These are phyloP conservation scores for Polylopha cassiicola DNA, from an alignment of 2,888 invertebrate species.

Conservation along the genomic window DNA sequence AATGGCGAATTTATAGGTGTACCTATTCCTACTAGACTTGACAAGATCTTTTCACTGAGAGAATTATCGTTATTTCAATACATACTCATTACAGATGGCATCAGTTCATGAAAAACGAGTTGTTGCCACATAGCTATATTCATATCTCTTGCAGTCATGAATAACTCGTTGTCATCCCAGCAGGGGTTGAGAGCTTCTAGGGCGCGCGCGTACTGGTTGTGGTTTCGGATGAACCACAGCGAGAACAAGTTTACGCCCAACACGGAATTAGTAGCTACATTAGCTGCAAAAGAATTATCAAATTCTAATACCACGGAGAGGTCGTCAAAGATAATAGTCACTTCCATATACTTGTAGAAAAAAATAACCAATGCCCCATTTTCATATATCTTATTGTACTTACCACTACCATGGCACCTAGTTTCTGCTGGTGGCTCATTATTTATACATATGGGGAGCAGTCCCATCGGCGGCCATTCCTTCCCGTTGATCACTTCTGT, in stretches of 20 bases:
- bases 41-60: too few species aligned
- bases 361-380: too few species aligned
- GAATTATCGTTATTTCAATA: too few species aligned
- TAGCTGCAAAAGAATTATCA: conserved; percentile 22
- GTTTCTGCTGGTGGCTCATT: conserved; percentile 42
- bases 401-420: conserved; percentile 46
- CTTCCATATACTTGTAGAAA: too few species aligned
- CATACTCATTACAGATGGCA: conserved; percentile 86
- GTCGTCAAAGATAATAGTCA: too few species aligned
- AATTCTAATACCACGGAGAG: too few species aligned
- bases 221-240: conserved; percentile 76
- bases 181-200: conserved; percentile 85
- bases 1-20: too few species aligned
- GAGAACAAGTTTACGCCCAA: conserved; percentile 32
- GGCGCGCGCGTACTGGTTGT: conserved; percentile 84
- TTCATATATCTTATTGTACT: conserved; percentile 24
- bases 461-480: conserved; percentile 35
- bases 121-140: conserved; percentile 86
- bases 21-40: too few species aligned
- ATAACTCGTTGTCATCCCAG: conserved; percentile 90
- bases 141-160: conserved; percentile 85
- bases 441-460: too few species aligned
- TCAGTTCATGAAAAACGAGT: conserved; percentile 87
- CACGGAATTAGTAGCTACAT: conserved; percentile 28
- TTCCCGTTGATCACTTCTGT: conserved; percentile 32